Percentiles rank a stretch among this genome's conserved stretches.
Conservation (phyloP, 1,140 invertebrate genomes). For the Cepaea nemoralis region DNA sequence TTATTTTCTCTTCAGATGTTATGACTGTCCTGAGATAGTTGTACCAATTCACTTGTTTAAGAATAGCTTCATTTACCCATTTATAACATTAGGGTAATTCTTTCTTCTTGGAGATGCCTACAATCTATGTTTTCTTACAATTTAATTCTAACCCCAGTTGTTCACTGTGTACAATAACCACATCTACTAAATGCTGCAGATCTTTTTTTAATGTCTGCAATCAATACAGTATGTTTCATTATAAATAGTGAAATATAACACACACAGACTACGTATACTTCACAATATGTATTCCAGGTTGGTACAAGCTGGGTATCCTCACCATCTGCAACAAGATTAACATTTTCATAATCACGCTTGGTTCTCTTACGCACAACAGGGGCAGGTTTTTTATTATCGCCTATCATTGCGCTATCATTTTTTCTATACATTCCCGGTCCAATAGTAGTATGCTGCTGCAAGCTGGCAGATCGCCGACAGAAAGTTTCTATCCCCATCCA, state of each 20-base stretch:
- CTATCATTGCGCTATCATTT: neutral
- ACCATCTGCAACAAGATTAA: slow-evolving; percentile 33
- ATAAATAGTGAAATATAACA: neutral
- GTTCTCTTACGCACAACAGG: slow-evolving; percentile 26
- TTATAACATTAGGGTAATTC: no score
- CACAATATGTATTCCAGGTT: slow-evolving; percentile 39
- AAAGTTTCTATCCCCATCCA: neutral
- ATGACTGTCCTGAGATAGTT: no score
- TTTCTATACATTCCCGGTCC: slow-evolving; percentile 16
- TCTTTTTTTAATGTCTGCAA: no score
- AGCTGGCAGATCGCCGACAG: slow-evolving; percentile 26
- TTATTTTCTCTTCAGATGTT: no score
- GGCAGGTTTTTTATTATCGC: neutral
- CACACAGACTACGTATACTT: slow-evolving; percentile 8
- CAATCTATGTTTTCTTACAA: no score
- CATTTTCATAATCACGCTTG: slow-evolving; percentile 7
- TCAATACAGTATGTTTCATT: no score
- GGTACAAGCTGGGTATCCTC: slow-evolving; percentile 35
- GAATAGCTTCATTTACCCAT: no score
- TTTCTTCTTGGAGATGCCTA: no score
- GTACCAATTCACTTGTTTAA: no score
- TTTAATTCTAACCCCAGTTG: no score
- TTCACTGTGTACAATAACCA: no score
- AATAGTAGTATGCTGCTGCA: slow-evolving; percentile 34
- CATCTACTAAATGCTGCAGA: no score